Evolutionary conservation across 2,113 vertebrate genomes (phyloP), one percentile per base, ranked within the genome.

Genomic region (Toxostoma redivivum): DNA sequence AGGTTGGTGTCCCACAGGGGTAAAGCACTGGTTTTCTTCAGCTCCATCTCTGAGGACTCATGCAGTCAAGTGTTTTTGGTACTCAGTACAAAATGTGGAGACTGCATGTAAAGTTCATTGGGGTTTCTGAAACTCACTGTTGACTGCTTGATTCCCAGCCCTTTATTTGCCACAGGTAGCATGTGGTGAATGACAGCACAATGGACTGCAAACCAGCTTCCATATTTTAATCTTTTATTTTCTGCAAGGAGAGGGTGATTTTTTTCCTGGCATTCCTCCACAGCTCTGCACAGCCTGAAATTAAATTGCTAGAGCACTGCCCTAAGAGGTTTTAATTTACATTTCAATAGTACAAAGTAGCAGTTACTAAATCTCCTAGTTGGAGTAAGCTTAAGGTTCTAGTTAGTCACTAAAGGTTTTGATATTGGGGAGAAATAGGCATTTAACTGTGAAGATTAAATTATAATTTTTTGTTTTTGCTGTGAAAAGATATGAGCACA

Each of bases 301-400:
- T 91, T 84, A 94, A 92, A 95, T 83, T 72, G 76, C 76, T 88
- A 64, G 28, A 91, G 37, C 5, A 18, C 24, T 88, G 31, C 40
- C 78, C 30, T 86, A 27, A 61, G 86, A 94, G 44, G 71, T 74
- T 94, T 94, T 81, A 74, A 94, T 94, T 95, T 97, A 60, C 65
- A 89, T 94, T 94, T 92, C 86, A 94, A 44, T 86, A 60, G 51
- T 38, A 25, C 35, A 37, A 81, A 81, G 77, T 58, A 86, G 58
- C 38, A 74, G 77, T 66, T 88, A 45, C 71, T 84, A 83, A 83
- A 95, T 83, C 65, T 90, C 37, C 51, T 74, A 51, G 30, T 6
- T 66, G 47, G 51, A 78, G 18, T 50, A 91, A 92, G 42, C 35
- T 87, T 93, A 40, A 47, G 35, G 21, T 92, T 79, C 61, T 71